Base-by-base conservation (phyloP, 2,888 invertebrate genomes). In the Lamproptera curius region DNA sequence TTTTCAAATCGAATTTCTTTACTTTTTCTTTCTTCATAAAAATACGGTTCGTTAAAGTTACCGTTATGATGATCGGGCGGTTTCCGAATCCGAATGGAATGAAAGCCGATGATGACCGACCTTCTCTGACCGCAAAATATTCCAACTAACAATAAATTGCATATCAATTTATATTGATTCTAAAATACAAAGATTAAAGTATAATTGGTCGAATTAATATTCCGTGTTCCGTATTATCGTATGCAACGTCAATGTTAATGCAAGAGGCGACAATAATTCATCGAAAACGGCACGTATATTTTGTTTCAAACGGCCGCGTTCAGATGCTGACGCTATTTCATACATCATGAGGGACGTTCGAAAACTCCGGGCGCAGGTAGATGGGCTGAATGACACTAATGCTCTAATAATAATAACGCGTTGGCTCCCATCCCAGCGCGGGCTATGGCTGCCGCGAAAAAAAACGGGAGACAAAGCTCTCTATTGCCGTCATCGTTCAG, bases 351-450 rank as follows among this genome's bases (percentile, higher is more conserved):
- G 13, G 16, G 17, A 2, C 50, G 43, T 54, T 48, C 51, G 52
- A 59, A 63, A 64, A 65, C 56, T 56, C 59, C 55, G 58, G 63
- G 58, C 63, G 57, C 81, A 84, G 82, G 85, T 84, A 84, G 75
- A 73, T 61, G 65, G 58, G 63, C 64, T 56, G 60, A 60, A 64
- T 65, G 73, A 66, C 68, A 65, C 67, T 75, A 76, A 77, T 77
- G 67, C 70, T 78, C 85, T 85, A 85, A 82, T 83, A 80, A 84
- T 85, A 85, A 74, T 67, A 69, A 57, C 58, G 65, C 70, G 69
- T 82, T 85, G 85, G 85, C 84, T 63, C 62, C 31, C 31, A 31
- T 31, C 31, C 54, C 63, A 58, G 73, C 85, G 82, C 75, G 69
- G 58, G 61, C 54, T 68, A 70, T 66, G 68, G 69, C 66, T 70